A percentile compares a stretch with the other conserved stretches of the same genome.
phyloP scores from a whole-genome alignment of 2,888 invertebrate genomes.

The Chromoteleia sp. region DNA sequence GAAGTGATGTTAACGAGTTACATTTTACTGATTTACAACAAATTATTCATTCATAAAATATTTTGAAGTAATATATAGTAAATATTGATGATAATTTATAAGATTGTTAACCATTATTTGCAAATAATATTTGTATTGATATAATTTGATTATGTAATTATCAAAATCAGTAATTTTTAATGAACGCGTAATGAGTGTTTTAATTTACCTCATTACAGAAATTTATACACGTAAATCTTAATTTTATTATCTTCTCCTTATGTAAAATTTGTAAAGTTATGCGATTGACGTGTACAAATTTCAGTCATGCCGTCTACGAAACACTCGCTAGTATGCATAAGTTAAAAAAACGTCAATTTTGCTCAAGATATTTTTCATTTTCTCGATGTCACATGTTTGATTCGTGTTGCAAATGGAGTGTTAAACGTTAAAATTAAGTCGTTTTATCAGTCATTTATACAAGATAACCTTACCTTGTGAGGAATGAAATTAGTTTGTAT shows the following conservation, averaged over 20 bases:
- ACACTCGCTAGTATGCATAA: conserved; percentile 29
- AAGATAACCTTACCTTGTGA: conserved; percentile 6
- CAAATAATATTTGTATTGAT: not conserved
- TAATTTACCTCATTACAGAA: no score
- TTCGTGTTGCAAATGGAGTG: conserved; percentile 26
- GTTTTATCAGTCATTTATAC: conserved; percentile 15
- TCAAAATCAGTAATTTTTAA: conserved; percentile 8
- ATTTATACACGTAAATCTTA: conserved; percentile 14
- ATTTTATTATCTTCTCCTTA: not conserved
- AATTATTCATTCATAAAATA: not conserved
- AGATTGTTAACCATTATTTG: no score
- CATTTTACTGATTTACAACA: not conserved
- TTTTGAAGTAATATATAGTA: no score
- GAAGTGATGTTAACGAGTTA: conserved; percentile 11
- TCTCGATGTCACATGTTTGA: conserved; percentile 21
- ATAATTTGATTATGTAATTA: not conserved
- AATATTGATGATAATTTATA: no score
- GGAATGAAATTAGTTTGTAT: conserved; percentile 12
- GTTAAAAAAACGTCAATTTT: conserved; percentile 41
- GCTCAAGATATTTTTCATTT: conserved; percentile 48
- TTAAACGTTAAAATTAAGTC: conserved; percentile 14
- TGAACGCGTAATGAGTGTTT: conserved; percentile 10
- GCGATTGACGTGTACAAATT: conserved; percentile 18
- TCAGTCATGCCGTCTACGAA: conserved; percentile 18
- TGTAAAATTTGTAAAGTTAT: conserved; percentile 11